phyloP scores from a whole-genome alignment of 1,140 invertebrate genomes.

The Maconellicoccus hirsutus region DNA sequence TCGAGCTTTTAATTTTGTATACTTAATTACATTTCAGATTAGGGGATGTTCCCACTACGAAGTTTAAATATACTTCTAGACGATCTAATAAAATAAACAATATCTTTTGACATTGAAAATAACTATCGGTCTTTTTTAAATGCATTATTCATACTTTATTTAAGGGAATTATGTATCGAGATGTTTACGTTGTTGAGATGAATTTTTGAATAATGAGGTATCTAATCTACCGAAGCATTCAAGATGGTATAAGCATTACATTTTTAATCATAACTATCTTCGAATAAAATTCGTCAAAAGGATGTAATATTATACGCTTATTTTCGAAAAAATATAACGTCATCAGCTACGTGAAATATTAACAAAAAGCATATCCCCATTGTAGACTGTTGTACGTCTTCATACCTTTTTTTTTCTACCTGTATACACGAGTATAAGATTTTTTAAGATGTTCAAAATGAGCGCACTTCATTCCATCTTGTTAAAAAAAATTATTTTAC shows the following conservation, averaged over 20 bases:
- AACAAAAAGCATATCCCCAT: background rate
- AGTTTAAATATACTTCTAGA: too few relatives aligned
- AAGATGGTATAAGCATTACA: too few relatives aligned
- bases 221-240: too few relatives aligned
- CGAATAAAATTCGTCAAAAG: too few relatives aligned
- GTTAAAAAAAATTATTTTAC: background rate
- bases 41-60: too few relatives aligned
- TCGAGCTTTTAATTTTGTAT: background rate
- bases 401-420: background rate
- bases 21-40: background rate
- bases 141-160: background rate
- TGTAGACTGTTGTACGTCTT: background rate
- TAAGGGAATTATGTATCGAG: background rate
- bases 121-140: slow-evolving; percentile 2
- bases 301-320: too few relatives aligned
- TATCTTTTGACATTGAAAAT: background rate
- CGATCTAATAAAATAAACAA: background rate
- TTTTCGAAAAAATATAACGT: too few relatives aligned
- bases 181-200: too few relatives aligned
- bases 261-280: too few relatives aligned
- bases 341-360: too few relatives aligned
- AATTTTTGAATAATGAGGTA: too few relatives aligned
- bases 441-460: background rate
- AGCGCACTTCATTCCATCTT: background rate
- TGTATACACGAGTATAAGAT: too few relatives aligned